Conservation (phyloP, 1,140 invertebrate genomes). For the Drosophila lini region DNA sequence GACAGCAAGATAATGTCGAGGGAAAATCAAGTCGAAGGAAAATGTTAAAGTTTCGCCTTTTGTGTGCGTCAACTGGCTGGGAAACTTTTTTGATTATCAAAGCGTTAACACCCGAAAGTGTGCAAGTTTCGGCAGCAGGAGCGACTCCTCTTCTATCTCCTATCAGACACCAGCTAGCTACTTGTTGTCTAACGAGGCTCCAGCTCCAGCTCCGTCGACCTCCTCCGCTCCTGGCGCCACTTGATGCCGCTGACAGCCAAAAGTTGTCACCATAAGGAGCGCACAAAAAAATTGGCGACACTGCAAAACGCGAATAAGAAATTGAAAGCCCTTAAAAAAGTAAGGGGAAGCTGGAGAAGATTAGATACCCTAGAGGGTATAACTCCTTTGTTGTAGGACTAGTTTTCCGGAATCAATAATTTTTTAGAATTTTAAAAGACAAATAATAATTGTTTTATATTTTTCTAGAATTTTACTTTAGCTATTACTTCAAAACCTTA, state of each 20-base stretch:
- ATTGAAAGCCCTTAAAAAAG: conserved; percentile 11
- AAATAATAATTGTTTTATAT: no score
- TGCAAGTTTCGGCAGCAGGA: conserved; percentile 66
- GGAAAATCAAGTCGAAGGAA: conserved; percentile 53
- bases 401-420: no score
- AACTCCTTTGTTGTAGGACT: background rate
- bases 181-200: conserved; percentile 78
- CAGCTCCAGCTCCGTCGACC: conserved; percentile 14
- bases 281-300: conserved; percentile 68
- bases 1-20: conserved; percentile 12
- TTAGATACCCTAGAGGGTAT: conserved; percentile 41
- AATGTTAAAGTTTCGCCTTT: conserved; percentile 71
- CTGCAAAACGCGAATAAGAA: conserved; percentile 61
- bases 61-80: conserved; percentile 72
- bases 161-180: conserved; percentile 53
- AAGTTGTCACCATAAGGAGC: conserved; percentile 67
- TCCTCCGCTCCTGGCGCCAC: conserved; percentile 42
- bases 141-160: conserved; percentile 39
- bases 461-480: no score
- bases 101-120: conserved; percentile 79
- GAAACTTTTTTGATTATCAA: conserved; percentile 82
- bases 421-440: background rate
- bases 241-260: conserved; percentile 72
- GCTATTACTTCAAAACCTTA: no score
- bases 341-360: background rate